Percentiles rank a stretch among this genome's conserved stretches.
Conservation (phyloP, 2,888 invertebrate genomes). For the Xiphydria camelus region DNA sequence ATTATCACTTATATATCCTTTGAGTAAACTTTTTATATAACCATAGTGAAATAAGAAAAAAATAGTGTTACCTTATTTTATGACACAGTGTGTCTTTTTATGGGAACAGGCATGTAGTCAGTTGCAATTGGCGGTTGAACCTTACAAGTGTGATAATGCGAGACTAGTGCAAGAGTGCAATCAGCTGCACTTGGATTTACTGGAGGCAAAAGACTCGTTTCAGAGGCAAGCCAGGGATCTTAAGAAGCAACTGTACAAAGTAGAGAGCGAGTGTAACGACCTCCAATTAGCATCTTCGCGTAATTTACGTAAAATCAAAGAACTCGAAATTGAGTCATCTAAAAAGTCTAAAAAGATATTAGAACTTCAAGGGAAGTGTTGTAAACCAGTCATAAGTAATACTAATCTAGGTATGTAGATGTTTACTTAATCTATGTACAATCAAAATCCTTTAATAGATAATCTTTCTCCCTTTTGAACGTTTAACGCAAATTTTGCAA, state of each 20-base stretch:
- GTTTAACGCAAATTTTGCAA: neutral
- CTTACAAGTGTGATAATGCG: conserved; percentile 80
- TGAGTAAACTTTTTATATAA: too few relatives aligned
- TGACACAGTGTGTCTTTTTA: too few relatives aligned
- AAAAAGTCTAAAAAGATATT: conserved; percentile 62
- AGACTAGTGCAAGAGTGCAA: conserved; percentile 77
- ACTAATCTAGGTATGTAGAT: conserved; percentile 38
- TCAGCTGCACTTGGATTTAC: conserved; percentile 69
- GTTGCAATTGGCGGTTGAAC: conserved; percentile 72
- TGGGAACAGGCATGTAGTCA: conserved; percentile 73
- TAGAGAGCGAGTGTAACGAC: conserved; percentile 66
- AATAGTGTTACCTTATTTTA: too few relatives aligned
- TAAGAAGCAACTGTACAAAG: conserved; percentile 59
- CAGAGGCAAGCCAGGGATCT: conserved; percentile 62
- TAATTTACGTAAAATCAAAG: conserved; percentile 63
- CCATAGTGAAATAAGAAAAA: conserved; percentile 3
- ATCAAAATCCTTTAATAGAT: conserved; percentile 18
- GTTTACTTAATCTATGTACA: conserved; percentile 10
- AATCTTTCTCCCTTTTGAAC: conserved; percentile 1
- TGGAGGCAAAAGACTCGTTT: conserved; percentile 69
- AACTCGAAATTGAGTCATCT: conserved; percentile 66
- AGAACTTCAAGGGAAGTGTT: conserved; percentile 58
- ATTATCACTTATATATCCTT: conserved; percentile 3
- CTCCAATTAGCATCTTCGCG: conserved; percentile 63
- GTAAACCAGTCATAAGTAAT: conserved; percentile 51